These are phyloP conservation scores for Dryoscopus gambensis DNA, from an alignment of 2,113 vertebrate genomes.

Conservation along the genomic window DNA sequence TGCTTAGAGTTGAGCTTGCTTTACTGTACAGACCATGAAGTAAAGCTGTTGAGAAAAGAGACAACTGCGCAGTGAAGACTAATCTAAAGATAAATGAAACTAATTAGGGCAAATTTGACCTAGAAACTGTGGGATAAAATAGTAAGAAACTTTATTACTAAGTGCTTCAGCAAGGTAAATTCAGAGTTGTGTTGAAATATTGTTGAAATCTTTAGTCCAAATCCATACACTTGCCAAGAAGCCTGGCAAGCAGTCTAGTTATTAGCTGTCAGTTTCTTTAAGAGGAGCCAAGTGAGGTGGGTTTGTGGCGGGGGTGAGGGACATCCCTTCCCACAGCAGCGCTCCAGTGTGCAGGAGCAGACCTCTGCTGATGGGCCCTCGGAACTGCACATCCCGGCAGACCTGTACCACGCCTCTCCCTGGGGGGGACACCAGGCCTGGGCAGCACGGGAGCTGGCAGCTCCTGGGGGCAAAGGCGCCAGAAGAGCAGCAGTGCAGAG, in stretches of 20 bases:
- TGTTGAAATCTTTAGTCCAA: not conserved
- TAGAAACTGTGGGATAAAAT: not conserved
- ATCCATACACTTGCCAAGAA: not conserved
- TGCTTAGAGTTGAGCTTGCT: not conserved
- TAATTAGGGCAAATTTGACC: not conserved
- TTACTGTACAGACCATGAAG: not conserved
- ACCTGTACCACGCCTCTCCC: not conserved
- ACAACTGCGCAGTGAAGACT: not conserved
- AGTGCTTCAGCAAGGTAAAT: not conserved
- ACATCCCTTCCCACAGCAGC: not conserved
- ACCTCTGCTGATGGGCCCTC: constrained; percentile 22
- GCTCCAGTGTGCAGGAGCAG: not conserved
- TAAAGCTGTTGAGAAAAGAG: not conserved
- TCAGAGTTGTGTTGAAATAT: not conserved
- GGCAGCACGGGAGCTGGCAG: not conserved
- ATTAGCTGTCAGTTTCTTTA: not conserved
- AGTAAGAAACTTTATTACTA: not conserved
- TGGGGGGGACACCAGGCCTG: not conserved
- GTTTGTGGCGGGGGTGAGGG: not conserved
- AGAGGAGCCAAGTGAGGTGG: not conserved
- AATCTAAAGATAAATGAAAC: not conserved
- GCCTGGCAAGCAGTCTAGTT: not conserved
- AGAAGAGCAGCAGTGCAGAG: not conserved
- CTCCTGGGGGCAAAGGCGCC: not conserved
- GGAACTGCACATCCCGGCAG: not conserved